These are phyloP conservation scores for Halocaridina rubra DNA, from an alignment of 2,888 invertebrate genomes.

Conservation along the genomic window DNA sequence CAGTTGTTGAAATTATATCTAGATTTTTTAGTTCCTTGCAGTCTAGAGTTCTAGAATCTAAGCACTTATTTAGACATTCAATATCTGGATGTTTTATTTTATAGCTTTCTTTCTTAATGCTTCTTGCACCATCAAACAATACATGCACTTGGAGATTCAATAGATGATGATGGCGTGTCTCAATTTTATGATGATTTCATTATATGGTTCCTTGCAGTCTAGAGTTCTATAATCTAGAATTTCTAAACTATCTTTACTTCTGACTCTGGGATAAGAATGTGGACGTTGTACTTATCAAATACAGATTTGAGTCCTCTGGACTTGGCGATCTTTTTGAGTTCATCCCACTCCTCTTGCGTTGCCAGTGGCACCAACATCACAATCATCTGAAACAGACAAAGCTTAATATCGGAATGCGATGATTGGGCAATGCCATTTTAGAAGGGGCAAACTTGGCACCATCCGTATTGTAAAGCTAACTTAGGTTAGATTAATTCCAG, in stretches of 20 bases:
- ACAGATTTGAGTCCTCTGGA: constrained; percentile 9
- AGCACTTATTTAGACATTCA: too few relatives aligned
- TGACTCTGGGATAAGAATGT: constrained; percentile 42
- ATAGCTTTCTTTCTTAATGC: too few relatives aligned
- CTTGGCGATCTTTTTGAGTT: background rate
- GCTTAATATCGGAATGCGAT: background rate
- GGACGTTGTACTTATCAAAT: constrained; percentile 46
- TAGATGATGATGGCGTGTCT: too few relatives aligned
- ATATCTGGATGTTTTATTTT: too few relatives aligned
- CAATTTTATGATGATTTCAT: too few relatives aligned
- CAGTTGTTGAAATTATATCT: too few relatives aligned
- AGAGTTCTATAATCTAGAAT: too few relatives aligned
- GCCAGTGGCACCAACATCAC: constrained; percentile 55
- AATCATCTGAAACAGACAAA: constrained; percentile 35
- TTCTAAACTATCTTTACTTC: constrained; percentile 46
- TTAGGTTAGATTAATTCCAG: background rate
- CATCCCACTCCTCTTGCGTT: constrained; percentile 24
- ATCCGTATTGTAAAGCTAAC: background rate
- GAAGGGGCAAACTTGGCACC: background rate
- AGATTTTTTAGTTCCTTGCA: too few relatives aligned
- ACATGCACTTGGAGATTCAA: too few relatives aligned
- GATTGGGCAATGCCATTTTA: background rate
- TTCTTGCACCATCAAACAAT: too few relatives aligned
- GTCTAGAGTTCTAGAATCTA: too few relatives aligned
- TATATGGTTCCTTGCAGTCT: too few relatives aligned